phyloP scores from a whole-genome alignment of 2,113 vertebrate genomes.

The Fulmarus glacialis region DNA sequence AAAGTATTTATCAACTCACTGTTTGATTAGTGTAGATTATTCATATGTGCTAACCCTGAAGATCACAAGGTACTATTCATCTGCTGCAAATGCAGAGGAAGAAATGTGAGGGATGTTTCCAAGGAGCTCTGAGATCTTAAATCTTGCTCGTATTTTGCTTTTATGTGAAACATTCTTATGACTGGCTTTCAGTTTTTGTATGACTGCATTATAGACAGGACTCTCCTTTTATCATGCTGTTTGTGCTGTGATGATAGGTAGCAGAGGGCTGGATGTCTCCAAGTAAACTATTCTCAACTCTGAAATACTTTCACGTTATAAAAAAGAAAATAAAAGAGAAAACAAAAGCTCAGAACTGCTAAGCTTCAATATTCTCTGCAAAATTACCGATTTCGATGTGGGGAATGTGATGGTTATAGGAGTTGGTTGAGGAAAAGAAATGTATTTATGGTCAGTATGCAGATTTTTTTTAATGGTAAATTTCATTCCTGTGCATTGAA shows the following conservation, averaged over 20 bases:
- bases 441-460: neutral
- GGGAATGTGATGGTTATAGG: neutral
- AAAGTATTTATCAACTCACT: neutral
- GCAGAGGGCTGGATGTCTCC: neutral
- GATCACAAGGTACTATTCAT: neutral
- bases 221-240: neutral
- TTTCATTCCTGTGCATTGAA: neutral
- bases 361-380: neutral
- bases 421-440: neutral
- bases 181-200: neutral
- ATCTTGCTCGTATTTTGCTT: neutral
- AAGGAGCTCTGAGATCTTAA: neutral
- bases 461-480: neutral
- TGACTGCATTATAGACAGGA: neutral
- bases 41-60: neutral
- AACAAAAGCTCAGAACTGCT: neutral
- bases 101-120: neutral
- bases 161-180: neutral
- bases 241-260: neutral
- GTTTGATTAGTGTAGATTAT: neutral
- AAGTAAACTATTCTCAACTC: neutral
- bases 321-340: neutral
- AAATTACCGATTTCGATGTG: neutral
- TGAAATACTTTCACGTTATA: rapidly evolving
- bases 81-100: neutral